These are phyloP conservation scores for Scaptomyza tumidula DNA, from an alignment of 2,888 invertebrate species.

Conservation along the genomic window DNA sequence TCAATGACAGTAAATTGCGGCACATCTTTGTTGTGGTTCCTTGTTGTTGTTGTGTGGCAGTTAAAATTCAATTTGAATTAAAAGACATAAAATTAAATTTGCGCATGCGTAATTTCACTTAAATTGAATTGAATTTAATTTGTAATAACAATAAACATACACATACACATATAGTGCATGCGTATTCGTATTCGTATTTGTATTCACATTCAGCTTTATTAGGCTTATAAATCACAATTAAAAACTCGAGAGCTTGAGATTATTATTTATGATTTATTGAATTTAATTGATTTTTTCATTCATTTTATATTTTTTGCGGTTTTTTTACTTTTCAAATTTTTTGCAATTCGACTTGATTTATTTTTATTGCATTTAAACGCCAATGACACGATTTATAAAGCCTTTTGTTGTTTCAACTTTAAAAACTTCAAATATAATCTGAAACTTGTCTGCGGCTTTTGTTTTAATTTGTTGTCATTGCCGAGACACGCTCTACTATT, in stretches of 20 bases:
- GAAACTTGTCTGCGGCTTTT: constrained; percentile 35
- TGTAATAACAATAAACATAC: constrained; percentile 19
- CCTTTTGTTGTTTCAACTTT: not conserved
- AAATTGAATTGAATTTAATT: constrained; percentile 44
- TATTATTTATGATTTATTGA: constrained; percentile 50
- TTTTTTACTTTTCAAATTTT: not conserved
- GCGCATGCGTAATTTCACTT: constrained; percentile 61
- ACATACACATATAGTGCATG: not conserved
- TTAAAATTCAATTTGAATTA: constrained; percentile 45
- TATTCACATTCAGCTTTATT: constrained; percentile 22
- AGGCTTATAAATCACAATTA: constrained; percentile 73
- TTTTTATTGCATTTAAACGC: constrained; percentile 17
- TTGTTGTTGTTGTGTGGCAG: constrained; percentile 12
- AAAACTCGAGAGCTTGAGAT: constrained; percentile 27
- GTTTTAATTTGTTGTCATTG: constrained; percentile 25
- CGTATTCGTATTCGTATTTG: constrained; percentile 1
- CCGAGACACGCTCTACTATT: constrained; percentile 37
- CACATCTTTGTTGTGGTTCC: constrained; percentile 30
- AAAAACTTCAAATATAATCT: not conserved
- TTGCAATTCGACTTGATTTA: constrained; percentile 4
- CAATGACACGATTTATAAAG: constrained; percentile 1
- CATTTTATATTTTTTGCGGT: constrained; percentile 33
- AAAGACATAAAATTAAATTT: constrained; percentile 55
- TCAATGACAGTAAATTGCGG: not conserved
- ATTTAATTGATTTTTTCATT: constrained; percentile 57